Conservation (phyloP, 2,113 vertebrate genomes). For the Dasypus novemcinctus region DNA sequence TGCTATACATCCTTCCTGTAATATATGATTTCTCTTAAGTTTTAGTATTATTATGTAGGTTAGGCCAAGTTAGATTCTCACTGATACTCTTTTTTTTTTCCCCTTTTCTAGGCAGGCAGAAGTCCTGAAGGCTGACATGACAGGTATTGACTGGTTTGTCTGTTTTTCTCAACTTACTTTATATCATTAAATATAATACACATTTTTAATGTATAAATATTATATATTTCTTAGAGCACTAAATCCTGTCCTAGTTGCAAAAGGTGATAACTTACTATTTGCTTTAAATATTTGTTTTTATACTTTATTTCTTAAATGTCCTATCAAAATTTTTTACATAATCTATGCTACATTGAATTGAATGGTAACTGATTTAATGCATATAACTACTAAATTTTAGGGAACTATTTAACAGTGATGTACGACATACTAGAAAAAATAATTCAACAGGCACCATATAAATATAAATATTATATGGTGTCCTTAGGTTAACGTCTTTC, state of each 20-base stretch:
- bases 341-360: not conserved
- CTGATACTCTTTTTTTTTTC: constrained; percentile 39
- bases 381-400: constrained; percentile 26
- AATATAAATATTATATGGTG: not conserved
- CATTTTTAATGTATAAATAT: no score
- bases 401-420: not conserved
- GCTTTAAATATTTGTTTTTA: constrained; percentile 33
- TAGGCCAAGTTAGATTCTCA: constrained; percentile 63
- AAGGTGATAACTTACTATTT: not conserved
- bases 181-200: not conserved
- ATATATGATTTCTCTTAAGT: not conserved
- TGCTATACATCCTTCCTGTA: not conserved
- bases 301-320: constrained; percentile 11
- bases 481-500: not conserved
- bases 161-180: constrained; percentile 48
- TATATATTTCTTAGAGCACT: not conserved
- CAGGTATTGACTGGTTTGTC: constrained; percentile 85
- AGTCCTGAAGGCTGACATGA: constrained; percentile 99
- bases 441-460: not conserved
- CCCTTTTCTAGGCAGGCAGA: constrained; percentile 95
- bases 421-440: constrained; percentile 16
- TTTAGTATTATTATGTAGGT: not conserved
- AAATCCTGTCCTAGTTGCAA: not conserved
- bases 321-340: not conserved
- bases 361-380: constrained; percentile 9